Evolutionary conservation across 2,888 invertebrate genomes (phyloP).

Genomic region (Sarcophaga carnaria): DNA sequence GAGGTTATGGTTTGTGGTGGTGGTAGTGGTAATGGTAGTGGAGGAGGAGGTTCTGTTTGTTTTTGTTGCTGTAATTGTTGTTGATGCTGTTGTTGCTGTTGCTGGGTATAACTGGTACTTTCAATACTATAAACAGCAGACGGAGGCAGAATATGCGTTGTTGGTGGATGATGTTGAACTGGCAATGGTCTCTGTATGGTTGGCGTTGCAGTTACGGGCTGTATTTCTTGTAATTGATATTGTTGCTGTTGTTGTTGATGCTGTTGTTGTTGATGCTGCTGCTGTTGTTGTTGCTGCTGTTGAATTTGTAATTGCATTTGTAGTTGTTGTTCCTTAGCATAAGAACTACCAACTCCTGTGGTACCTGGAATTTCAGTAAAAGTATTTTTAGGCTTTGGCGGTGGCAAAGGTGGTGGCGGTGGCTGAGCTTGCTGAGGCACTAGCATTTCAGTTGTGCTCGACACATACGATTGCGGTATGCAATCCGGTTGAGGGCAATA

Average conservation of each 20-base stretch:
- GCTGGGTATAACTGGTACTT: conserved; percentile 75
- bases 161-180: conserved; percentile 76
- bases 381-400: conserved; percentile 79
- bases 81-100: conserved; percentile 54
- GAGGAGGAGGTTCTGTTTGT: conserved; percentile 69
- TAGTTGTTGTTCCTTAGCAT: conserved; percentile 77
- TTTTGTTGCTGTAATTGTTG: conserved; percentile 66
- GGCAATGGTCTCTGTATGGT: conserved; percentile 71
- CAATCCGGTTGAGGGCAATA: conserved; percentile 81
- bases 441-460: conserved; percentile 69
- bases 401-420: conserved; percentile 77
- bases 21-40: conserved; percentile 73
- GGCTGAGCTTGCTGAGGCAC: conserved; percentile 70
- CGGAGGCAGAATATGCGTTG: conserved; percentile 79
- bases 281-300: conserved; percentile 72
- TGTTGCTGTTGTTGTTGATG: conserved; percentile 75
- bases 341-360: conserved; percentile 80
- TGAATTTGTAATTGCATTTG: conserved; percentile 71
- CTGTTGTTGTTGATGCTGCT: conserved; percentile 73
- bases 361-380: conserved; percentile 81
- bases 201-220: conserved; percentile 71
- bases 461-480: conserved; percentile 76
- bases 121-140: conserved; percentile 81
- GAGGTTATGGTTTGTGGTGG: conserved; percentile 70
- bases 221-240: conserved; percentile 75